Conservation (phyloP, 2,888 invertebrate genomes). For the Tyria jacobaeae region DNA sequence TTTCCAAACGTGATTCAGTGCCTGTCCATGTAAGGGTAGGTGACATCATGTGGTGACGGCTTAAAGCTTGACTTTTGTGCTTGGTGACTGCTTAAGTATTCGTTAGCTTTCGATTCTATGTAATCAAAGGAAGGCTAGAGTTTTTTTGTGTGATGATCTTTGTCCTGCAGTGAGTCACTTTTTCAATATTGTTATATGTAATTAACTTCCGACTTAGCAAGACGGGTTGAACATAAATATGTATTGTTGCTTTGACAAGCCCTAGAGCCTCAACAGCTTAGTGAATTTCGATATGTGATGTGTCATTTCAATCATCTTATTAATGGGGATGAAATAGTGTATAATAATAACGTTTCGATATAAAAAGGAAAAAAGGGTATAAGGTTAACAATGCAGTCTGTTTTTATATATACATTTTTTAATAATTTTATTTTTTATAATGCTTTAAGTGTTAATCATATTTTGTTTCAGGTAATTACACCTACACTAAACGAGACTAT, state of each 20-base stretch:
- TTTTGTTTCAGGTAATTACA: slow-evolving; percentile 13
- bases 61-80: slow-evolving; percentile 1
- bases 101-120: neutral
- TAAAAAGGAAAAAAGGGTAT: too few relatives aligned
- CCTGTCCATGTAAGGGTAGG: slow-evolving; percentile 40
- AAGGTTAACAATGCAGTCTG: too few relatives aligned
- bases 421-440: neutral
- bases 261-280: too few relatives aligned
- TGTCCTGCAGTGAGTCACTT: neutral
- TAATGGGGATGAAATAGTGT: too few relatives aligned
- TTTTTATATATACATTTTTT: too few relatives aligned
- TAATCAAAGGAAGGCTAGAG: neutral
- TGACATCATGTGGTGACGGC: slow-evolving; percentile 50
- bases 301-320: too few relatives aligned
- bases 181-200: neutral
- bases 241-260: too few relatives aligned
- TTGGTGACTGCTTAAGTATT: neutral
- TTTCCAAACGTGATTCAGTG: slow-evolving; percentile 49
- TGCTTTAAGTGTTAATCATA: neutral
- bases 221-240: too few relatives aligned
- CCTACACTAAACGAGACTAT: neutral
- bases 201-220: too few relatives aligned
- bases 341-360: too few relatives aligned
- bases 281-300: too few relatives aligned
- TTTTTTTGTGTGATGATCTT: neutral